A percentile compares a stretch with the other conserved stretches of the same genome.
Evolutionary conservation across 2,113 vertebrate species (phyloP).

Genomic region (Rhea pennata): DNA sequence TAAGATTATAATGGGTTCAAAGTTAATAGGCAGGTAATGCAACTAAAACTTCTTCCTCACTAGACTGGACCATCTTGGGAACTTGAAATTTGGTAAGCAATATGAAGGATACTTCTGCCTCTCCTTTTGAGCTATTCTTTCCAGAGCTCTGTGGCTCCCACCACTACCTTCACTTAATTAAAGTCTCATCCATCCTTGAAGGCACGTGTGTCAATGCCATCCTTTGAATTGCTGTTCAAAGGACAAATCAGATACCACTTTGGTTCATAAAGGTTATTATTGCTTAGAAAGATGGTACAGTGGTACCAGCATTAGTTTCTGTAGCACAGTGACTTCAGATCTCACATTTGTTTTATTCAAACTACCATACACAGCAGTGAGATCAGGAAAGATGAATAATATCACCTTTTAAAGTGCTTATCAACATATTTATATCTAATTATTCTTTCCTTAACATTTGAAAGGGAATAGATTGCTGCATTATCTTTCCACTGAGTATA

Average conservation of each 20-base stretch:
- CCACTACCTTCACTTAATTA: background rate
- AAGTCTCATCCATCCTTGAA: background rate
- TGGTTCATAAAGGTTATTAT: background rate
- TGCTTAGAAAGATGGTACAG: background rate
- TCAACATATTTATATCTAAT: background rate
- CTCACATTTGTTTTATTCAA: background rate
- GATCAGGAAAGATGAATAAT: background rate
- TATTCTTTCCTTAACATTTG: background rate
- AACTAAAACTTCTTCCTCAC: background rate
- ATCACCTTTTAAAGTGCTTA: background rate
- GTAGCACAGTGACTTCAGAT: background rate
- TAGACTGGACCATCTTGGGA: background rate
- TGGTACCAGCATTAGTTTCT: background rate
- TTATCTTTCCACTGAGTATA: background rate
- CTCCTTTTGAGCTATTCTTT: background rate
- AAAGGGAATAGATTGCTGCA: background rate
- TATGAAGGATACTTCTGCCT: background rate
- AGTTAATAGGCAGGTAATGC: background rate
- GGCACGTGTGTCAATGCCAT: background rate
- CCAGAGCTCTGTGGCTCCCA: background rate
- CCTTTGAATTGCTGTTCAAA: background rate
- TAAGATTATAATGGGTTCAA: background rate
- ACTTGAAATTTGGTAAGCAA: background rate
- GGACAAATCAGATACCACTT: background rate
- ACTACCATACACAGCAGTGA: background rate